Conservation (phyloP, 2,113 vertebrate species). For the Neotoma lepida region DNA sequence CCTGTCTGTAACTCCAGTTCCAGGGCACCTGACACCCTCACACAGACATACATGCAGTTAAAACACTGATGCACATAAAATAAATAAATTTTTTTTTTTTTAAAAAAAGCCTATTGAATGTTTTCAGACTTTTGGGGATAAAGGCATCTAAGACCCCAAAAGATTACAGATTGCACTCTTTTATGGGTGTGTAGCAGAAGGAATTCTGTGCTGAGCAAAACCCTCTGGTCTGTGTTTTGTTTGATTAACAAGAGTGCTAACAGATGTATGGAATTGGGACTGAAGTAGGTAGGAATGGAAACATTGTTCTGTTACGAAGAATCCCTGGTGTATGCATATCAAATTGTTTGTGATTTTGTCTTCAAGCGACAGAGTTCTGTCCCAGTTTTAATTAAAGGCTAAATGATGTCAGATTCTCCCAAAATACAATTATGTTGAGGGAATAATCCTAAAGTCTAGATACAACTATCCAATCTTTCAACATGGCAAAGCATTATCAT, state of each 20-base stretch:
- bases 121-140: background rate
- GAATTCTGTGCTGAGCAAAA: background rate
- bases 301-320: background rate
- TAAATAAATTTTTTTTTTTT: background rate
- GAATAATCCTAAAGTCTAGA: background rate
- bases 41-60: no score
- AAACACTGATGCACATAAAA: no score
- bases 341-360: background rate
- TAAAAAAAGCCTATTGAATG: background rate
- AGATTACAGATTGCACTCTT: background rate
- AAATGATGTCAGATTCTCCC: conserved; percentile 24
- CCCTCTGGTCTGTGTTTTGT: background rate
- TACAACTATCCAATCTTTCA: background rate
- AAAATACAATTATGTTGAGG: background rate
- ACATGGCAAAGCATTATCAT: background rate
- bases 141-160: background rate
- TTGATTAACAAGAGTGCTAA: background rate
- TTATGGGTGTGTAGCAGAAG: background rate
- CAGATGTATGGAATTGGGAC: background rate
- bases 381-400: conserved; percentile 23
- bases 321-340: background rate
- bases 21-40: no score
- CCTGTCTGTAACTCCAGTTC: no score
- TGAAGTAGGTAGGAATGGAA: background rate
- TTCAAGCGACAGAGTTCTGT: conserved; percentile 17